Percentiles rank a stretch among this genome's conserved stretches.
Evolutionary conservation across 2,888 invertebrate genomes (phyloP).

Genomic region (Muscina levida): DNA sequence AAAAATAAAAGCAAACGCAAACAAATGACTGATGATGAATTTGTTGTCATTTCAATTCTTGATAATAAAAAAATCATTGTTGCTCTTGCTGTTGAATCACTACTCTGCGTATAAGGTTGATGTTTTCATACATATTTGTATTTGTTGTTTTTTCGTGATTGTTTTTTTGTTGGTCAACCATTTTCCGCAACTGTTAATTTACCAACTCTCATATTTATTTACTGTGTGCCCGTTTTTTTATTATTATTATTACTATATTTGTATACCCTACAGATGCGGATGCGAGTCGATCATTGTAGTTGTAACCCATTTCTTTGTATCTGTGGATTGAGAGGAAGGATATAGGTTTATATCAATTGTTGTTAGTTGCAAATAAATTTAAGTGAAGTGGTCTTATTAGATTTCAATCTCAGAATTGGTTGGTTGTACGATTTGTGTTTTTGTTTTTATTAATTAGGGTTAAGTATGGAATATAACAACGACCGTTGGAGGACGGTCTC

Average conservation of each 20-base stretch:
- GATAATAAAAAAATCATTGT: conserved; percentile 6
- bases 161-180: conserved; percentile 69
- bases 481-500: too few species aligned
- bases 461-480: too few species aligned
- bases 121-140: too few species aligned
- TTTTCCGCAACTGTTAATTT: conserved; percentile 72
- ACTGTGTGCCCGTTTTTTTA: conserved; percentile 47
- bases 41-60: conserved; percentile 11
- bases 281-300: too few species aligned
- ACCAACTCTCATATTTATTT: conserved; percentile 65
- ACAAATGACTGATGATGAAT: conserved; percentile 36
- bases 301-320: too few species aligned
- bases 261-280: not conserved
- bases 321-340: too few species aligned
- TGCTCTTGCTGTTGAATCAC: conserved; percentile 34
- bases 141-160: conserved; percentile 3
- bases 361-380: too few species aligned
- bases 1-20: not conserved
- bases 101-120: too few species aligned
- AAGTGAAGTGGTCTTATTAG: too few species aligned
- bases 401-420: too few species aligned
- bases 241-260: conserved; percentile 30
- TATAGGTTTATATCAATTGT: too few species aligned
- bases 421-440: not conserved
- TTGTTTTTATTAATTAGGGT: too few species aligned